Percentiles rank a stretch among this genome's conserved stretches.
phyloP scores from a whole-genome alignment of 1,140 invertebrate genomes.

The Drosophila sproati region DNA sequence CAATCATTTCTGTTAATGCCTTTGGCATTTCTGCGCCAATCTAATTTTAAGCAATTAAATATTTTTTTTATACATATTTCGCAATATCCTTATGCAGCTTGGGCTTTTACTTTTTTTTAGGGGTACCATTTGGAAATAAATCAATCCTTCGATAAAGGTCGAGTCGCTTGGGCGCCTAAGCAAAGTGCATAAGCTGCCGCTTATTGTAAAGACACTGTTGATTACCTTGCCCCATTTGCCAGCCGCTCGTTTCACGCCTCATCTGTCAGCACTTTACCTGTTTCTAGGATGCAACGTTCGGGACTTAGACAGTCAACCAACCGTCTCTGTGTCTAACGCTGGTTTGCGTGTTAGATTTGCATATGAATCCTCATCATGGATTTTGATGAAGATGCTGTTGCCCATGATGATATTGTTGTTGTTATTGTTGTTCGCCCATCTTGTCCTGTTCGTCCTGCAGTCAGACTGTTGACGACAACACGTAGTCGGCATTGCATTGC shows the following conservation, averaged over 20 bases:
- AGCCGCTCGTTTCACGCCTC: conserved; percentile 24
- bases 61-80: conserved; percentile 12
- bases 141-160: no score
- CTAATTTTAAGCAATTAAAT: conserved; percentile 21
- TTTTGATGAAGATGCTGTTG: conserved; percentile 47
- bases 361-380: conserved; percentile 77
- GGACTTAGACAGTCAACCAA: conserved; percentile 3
- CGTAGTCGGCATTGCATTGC: conserved; percentile 28
- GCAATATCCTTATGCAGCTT: neutral
- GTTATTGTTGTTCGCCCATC: conserved; percentile 21
- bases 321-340: conserved; percentile 49
- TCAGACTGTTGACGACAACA: conserved; percentile 53
- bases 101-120: neutral
- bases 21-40: neutral
- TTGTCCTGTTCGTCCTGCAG: conserved; percentile 8
- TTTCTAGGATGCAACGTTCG: neutral
- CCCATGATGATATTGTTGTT: conserved; percentile 8
- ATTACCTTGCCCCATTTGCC: conserved; percentile 28
- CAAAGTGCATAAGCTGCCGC: conserved; percentile 36
- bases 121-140: neutral
- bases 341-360: conserved; percentile 71
- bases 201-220: conserved; percentile 49
- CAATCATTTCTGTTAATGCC: neutral
- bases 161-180: neutral
- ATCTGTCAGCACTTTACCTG: conserved; percentile 23